phyloP scores from a whole-genome alignment of 2,888 invertebrate species.

The Spodoptera littoralis region DNA sequence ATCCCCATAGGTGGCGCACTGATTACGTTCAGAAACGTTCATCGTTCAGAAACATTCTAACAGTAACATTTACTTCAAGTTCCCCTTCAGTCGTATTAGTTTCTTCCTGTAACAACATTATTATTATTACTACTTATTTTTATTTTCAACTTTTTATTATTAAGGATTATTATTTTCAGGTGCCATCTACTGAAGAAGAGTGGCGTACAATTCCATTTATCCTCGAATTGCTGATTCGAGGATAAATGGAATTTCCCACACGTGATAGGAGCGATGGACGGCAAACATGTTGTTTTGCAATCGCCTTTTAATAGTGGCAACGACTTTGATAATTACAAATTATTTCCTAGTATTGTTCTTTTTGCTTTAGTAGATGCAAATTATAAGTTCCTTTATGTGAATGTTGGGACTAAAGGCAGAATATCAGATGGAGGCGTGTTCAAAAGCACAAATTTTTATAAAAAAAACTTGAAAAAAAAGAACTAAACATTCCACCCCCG shows the following conservation, averaged over 20 bases:
- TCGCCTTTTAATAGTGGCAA: slow-evolving; percentile 57
- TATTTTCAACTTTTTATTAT: slow-evolving; percentile 31
- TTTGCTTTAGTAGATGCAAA: slow-evolving; percentile 66
- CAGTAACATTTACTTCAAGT: slow-evolving; percentile 20
- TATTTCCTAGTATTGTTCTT: slow-evolving; percentile 63
- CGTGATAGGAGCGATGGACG: slow-evolving; percentile 64
- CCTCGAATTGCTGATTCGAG: slow-evolving; percentile 50
- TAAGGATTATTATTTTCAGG: slow-evolving; percentile 41
- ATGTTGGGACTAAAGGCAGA: slow-evolving; percentile 54
- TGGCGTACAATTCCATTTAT: slow-evolving; percentile 59
- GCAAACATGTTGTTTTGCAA: slow-evolving; percentile 62
- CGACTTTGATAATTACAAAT: slow-evolving; percentile 66
- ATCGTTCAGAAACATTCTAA: no score
- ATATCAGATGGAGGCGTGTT: slow-evolving; percentile 54
- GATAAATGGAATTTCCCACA: slow-evolving; percentile 67
- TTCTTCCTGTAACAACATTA: slow-evolving; percentile 46
- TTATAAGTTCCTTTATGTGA: slow-evolving; percentile 57
- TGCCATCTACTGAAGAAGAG: slow-evolving; percentile 52
- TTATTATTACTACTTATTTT: slow-evolving; percentile 37
- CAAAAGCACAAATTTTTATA: slow-evolving; percentile 49
- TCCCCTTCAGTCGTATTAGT: slow-evolving; percentile 44
- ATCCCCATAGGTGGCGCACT: no score
- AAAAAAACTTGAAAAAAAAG: slow-evolving; percentile 47
- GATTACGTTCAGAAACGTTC: no score
- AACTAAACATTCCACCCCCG: slow-evolving; percentile 32